Base-by-base conservation (phyloP, 2,797 vertebrate genomes). In the Sibirionetta formosa region DNA sequence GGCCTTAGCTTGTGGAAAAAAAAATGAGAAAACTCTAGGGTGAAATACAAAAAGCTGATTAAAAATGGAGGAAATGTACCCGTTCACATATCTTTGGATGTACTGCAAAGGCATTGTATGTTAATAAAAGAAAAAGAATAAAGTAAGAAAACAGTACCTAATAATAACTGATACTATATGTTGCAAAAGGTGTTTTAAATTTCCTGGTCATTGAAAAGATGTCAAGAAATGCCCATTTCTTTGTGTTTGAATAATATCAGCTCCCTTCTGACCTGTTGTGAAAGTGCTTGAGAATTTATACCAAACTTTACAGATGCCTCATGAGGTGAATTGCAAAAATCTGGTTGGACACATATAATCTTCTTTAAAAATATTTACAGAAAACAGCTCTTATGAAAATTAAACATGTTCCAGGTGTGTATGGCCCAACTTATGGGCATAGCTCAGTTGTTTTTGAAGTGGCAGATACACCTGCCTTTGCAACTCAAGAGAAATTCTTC, bases 341-440 rank as follows among this genome's bases (percentile, higher is more conserved):
- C 88, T 96, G 93, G 48, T 91, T 94, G 76, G 81, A 91, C 82
- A 94, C 35, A 36, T 91, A 96, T 71, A 96, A 91, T 95, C 92
- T 94, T 95, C 79, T 90, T 88, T 86, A 95, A 93, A 89, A 96
- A 91, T 94, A 96, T 97, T 95, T 97, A 92, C 96, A 91, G 93
- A 96, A 94, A 46, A 81, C 58, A 88, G 75, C 33, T 93, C 66
- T 97, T 96, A 97, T 93, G 96, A 97, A 97, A 97, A 91, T 96
- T 92, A 96, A 97, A 97, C 96, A 91, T 95, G 72, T 96, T 97
- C 97, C 97, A 97, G 96, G 97, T 97, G 97, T 95, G 79, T 81
- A 63, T 70, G 54, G 72, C 92, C 69, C 61, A 83, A 88, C 38
- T 91, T 94, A 50, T 91, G 65, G 87, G 66, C 82, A 84, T 31